Base-by-base conservation (phyloP, 2,797 vertebrate species). In the Neomorphus geoffroyi region DNA sequence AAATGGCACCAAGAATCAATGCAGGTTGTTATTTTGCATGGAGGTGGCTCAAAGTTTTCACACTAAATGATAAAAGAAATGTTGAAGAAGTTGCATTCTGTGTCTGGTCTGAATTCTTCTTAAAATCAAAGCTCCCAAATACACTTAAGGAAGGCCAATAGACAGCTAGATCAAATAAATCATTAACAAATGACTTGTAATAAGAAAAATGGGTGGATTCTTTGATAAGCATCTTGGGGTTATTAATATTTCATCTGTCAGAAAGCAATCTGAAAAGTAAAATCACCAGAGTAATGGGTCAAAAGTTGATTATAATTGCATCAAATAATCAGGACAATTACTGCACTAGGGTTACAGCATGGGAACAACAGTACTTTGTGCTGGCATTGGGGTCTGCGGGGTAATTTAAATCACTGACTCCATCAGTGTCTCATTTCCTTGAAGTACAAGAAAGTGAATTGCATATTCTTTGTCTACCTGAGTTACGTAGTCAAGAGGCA, bases 401-500 rank as follows among this genome's bases (percentile, higher is more conserved):
- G 1, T 18, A 23, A 13, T 51, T 39, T 28, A 15, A n/a, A 53
- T n/a, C 35, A 22, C 8, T 32, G 30, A 6, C 8, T n/a, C 23
- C 13, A 22, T n/a, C 3, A 27, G 17, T 61, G n/a, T 27, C 32
- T 67, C 8, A 3, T 73, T 51, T 62, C 54, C 21, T 17, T 43
- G 30, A 13, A 46, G 16, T 11, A 28, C 35, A 45, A 7, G 14
- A 21, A 83, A 41, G 18, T 56, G n/a, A 58, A 26, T 2, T 62
- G 5, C 3, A 1, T 21, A 2, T 33, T 66, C 21, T 39, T 30
- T 61, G 78, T 46, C 33, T n/a, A 57, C 50, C 21, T 45, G 61
- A 57, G 28, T 30, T 67, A 13, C 1, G 0, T 4, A 9, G 48
- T 61, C 6, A 3, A 14, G 33, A 43, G 30, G 3, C 10, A 7